Conservation (phyloP, 2,888 invertebrate species). For the Chrysolina americana region DNA sequence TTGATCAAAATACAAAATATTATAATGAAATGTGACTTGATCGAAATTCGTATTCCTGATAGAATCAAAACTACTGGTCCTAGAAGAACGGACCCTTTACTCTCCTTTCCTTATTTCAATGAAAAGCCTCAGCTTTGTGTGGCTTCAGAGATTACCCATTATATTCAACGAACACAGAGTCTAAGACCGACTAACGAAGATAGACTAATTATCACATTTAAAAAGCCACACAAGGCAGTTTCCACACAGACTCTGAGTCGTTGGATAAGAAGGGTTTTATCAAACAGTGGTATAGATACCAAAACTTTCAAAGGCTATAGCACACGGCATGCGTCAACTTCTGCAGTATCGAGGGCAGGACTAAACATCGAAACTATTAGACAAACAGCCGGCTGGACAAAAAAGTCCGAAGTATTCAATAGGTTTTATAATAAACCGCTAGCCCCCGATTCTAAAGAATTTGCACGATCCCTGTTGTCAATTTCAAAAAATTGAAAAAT, state of each 20-base stretch:
- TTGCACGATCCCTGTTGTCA: slow-evolving; percentile 4
- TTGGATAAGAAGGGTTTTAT: slow-evolving; percentile 42
- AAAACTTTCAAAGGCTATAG: not conserved
- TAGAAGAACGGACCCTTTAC: slow-evolving; percentile 26
- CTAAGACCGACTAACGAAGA: not conserved
- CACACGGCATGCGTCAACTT: slow-evolving; percentile 13
- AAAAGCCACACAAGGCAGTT: slow-evolving; percentile 46
- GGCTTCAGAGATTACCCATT: slow-evolving; percentile 16
- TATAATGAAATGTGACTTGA: not conserved
- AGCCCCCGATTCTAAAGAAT: too few relatives aligned
- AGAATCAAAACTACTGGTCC: slow-evolving; percentile 37
- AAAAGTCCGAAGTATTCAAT: not conserved
- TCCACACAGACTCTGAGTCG: slow-evolving; percentile 47
- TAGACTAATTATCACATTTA: slow-evolving; percentile 27
- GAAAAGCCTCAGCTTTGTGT: slow-evolving; percentile 38
- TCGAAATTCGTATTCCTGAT: slow-evolving; percentile 38
- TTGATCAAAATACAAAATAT: slow-evolving; percentile 32
- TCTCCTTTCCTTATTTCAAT: slow-evolving; percentile 30
- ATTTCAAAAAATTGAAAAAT: slow-evolving; percentile 1
- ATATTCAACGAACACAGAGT: slow-evolving; percentile 28
- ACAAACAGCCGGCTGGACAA: not conserved
- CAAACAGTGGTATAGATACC: slow-evolving; percentile 27
- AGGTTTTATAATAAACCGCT: slow-evolving; percentile 4
- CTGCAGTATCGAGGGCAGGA: not conserved
- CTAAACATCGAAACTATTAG: not conserved